Percentiles rank a stretch among this genome's conserved stretches.
Conservation (phyloP, 2,888 invertebrate species). For the Cephus pulcher region DNA sequence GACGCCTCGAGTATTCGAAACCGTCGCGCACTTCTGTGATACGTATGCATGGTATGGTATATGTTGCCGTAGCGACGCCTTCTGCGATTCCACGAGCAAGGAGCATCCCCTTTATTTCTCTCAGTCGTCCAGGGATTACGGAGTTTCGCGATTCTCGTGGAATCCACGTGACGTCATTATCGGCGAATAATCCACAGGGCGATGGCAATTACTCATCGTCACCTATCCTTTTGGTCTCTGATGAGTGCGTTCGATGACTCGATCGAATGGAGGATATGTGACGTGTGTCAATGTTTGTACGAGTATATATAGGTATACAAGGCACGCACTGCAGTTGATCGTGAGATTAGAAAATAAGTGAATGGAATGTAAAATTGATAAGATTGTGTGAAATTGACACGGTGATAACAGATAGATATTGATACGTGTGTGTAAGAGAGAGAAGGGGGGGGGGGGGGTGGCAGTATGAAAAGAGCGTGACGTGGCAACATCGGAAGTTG, state of each 20-base stretch:
- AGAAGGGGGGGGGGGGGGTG: background rate
- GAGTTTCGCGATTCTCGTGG: background rate
- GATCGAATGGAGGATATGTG: too few relatives aligned
- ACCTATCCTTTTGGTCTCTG: background rate
- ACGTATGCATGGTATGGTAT: too few relatives aligned
- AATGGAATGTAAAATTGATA: background rate
- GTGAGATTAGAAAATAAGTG: background rate
- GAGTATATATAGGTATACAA: background rate
- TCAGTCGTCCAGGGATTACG: too few relatives aligned
- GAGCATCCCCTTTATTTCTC: background rate
- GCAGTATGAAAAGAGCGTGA: background rate
- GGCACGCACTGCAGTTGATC: background rate
- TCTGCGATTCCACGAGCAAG: background rate
- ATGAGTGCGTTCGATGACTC: background rate
- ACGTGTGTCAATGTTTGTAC: background rate
- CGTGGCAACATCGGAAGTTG: background rate
- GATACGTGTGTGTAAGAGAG: constrained; percentile 20
- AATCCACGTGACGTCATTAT: background rate
- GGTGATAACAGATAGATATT: constrained; percentile 8
- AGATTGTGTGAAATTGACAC: constrained; percentile 3
- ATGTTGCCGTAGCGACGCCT: background rate
- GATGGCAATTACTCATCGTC: background rate
- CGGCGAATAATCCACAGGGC: background rate
- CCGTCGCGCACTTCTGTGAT: background rate
- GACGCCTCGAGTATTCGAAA: background rate